phyloP scores from a whole-genome alignment of 2,797 vertebrate species.

The Aeoliscus strigatus region DNA sequence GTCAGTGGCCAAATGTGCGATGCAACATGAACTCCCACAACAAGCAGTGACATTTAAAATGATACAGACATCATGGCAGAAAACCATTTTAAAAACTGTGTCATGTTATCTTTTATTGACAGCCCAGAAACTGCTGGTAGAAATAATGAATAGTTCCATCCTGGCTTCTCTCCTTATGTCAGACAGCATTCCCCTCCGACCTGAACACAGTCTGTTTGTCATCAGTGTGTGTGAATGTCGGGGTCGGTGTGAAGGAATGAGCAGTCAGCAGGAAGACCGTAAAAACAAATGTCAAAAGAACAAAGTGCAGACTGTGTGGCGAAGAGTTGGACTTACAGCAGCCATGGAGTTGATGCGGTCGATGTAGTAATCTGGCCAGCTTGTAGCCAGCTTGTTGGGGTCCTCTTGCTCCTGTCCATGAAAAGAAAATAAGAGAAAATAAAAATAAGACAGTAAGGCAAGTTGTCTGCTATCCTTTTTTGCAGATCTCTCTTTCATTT shows the following conservation, averaged over 20 bases:
- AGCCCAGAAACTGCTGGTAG: conserved; percentile 5
- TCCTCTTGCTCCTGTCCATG: conserved; percentile 92
- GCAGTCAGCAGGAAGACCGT: conserved; percentile 44
- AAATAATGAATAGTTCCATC: conserved; percentile 46
- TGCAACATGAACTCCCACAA: conserved; percentile 11
- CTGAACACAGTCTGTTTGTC: conserved; percentile 58
- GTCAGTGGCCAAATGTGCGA: conserved; percentile 14
- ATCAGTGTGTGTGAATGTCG: conserved; percentile 53
- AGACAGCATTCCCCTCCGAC: conserved; percentile 41
- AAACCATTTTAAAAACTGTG: conserved; percentile 7
- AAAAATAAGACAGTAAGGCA: conserved; percentile 19
- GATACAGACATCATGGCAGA: conserved; percentile 8
- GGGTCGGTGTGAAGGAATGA: conserved; percentile 59
- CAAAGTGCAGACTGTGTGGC: neutral
- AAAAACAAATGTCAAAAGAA: conserved; percentile 13
- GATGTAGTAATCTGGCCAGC: conserved; percentile 98
- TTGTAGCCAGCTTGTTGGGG: conserved; percentile 96
- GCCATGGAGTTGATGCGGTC: conserved; percentile 98
- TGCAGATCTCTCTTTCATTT: neutral
- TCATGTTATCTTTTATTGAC: conserved; percentile 39
- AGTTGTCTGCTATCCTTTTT: neutral
- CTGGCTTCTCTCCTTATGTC: conserved; percentile 27
- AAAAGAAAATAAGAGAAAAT: conserved; percentile 30
- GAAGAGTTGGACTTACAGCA: conserved; percentile 78
- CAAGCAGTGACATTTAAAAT: conserved; percentile 9